Evolutionary conservation across 2,888 invertebrate genomes (phyloP).

Genomic region (Tenthredo distinguenda): DNA sequence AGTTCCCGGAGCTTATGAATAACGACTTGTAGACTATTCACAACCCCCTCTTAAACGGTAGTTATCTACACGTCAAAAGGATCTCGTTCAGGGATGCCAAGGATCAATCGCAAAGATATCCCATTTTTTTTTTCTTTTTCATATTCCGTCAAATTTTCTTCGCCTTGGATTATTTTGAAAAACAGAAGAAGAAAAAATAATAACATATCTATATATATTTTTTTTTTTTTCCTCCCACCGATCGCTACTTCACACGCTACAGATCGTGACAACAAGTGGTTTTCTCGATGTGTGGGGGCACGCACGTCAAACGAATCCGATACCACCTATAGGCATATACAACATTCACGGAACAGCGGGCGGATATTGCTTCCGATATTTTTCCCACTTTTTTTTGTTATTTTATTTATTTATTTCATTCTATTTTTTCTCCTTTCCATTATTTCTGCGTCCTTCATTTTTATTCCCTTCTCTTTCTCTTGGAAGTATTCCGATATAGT

Average conservation of each 20-base stretch:
- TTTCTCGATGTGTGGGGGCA: not conserved
- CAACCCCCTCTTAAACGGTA: not conserved
- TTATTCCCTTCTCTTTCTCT: not conserved
- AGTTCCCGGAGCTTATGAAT: slow-evolving; percentile 30
- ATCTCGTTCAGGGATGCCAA: not conserved
- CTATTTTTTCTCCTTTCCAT: not conserved
- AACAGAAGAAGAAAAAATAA: too few species aligned
- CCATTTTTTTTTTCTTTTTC: too few species aligned
- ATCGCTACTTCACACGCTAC: too few species aligned
- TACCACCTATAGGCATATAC: not conserved
- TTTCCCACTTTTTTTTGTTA: not conserved
- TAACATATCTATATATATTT: too few species aligned
- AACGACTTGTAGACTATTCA: slow-evolving; percentile 1
- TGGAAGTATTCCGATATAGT: not conserved
- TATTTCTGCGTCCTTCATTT: not conserved
- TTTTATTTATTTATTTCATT: not conserved
- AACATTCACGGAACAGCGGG: not conserved
- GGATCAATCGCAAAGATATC: not conserved
- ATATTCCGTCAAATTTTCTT: too few species aligned
- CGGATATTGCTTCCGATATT: not conserved
- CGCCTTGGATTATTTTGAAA: too few species aligned
- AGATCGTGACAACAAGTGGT: not conserved
- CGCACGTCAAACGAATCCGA: slow-evolving; percentile 1
- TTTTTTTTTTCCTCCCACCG: too few species aligned
- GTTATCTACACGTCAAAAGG: not conserved